Conservation (phyloP, 53 echinoderm and acorn worm genomes). For the Paracentrotus lividus region DNA sequence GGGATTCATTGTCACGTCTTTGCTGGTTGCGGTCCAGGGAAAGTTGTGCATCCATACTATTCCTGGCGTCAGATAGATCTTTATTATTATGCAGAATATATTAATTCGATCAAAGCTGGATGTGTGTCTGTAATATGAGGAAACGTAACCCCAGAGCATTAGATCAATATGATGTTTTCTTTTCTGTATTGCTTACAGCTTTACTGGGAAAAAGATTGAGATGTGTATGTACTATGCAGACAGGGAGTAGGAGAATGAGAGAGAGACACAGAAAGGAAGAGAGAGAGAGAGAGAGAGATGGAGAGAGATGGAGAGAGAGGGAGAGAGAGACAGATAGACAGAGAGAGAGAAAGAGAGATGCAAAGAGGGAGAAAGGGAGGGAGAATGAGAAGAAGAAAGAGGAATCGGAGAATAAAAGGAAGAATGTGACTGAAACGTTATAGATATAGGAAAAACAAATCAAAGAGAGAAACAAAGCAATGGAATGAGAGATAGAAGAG, state of each 20-base stretch:
- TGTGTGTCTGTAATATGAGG: background rate
- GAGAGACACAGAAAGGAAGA: too few species aligned
- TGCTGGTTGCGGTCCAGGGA: background rate
- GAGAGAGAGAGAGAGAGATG: too few species aligned
- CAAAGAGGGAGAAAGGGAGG: too few species aligned
- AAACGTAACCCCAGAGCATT: background rate
- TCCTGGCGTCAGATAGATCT: too few species aligned
- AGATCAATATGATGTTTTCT: constrained; percentile 23
- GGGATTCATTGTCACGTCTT: background rate
- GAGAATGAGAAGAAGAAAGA: too few species aligned
- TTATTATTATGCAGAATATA: background rate
- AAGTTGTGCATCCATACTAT: too few species aligned
- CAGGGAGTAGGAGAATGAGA: background rate
- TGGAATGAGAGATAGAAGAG: background rate
- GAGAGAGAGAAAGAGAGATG: too few species aligned
- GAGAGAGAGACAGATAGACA: too few species aligned
- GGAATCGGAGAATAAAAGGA: background rate
- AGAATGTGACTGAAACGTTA: background rate
- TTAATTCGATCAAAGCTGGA: background rate
- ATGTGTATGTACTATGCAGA: background rate
- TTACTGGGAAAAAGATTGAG: too few species aligned
- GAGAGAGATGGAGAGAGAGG: too few species aligned
- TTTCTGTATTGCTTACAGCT: constrained; percentile 1
- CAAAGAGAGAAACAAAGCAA: background rate
- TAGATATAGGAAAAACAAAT: background rate